These are phyloP conservation scores for Tachyglossus aculeatus DNA, from an alignment of 2,797 vertebrate species.

Conservation along the genomic window DNA sequence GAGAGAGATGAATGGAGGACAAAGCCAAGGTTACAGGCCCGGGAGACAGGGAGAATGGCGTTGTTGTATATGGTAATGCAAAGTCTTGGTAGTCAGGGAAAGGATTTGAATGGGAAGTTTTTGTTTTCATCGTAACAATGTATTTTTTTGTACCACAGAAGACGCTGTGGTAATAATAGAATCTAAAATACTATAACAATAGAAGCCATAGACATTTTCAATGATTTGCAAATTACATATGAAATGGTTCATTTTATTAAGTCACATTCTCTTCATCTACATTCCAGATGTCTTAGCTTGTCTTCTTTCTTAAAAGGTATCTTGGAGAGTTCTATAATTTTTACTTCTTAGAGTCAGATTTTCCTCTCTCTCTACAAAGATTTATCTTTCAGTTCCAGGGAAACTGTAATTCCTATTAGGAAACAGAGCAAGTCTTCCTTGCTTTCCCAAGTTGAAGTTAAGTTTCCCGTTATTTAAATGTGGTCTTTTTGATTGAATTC, in stretches of 20 bases:
- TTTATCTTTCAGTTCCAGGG: neutral
- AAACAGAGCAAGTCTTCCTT: neutral
- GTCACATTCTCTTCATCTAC: neutral
- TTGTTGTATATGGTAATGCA: too few relatives aligned
- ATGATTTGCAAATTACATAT: too few relatives aligned
- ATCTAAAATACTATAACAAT: too few relatives aligned
- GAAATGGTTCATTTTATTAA: neutral
- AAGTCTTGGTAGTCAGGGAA: too few relatives aligned
- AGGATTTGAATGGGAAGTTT: too few relatives aligned
- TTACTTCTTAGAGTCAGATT: conserved; percentile 12
- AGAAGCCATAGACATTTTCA: too few relatives aligned
- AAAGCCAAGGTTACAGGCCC: too few relatives aligned
- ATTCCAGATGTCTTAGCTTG: neutral
- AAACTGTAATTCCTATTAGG: conserved; percentile 4
- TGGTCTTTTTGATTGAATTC: neutral
- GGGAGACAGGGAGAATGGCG: too few relatives aligned
- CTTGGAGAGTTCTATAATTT: neutral
- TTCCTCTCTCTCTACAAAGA: neutral
- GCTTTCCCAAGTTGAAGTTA: conserved; percentile 12
- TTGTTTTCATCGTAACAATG: too few relatives aligned
- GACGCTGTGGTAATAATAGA: too few relatives aligned
- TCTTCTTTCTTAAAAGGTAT: neutral
- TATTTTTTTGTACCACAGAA: too few relatives aligned
- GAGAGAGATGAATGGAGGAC: too few relatives aligned
- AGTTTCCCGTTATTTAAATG: neutral